These are phyloP conservation scores for Noctua fimbriata DNA, from an alignment of 2,888 invertebrate genomes.

Conservation along the genomic window DNA sequence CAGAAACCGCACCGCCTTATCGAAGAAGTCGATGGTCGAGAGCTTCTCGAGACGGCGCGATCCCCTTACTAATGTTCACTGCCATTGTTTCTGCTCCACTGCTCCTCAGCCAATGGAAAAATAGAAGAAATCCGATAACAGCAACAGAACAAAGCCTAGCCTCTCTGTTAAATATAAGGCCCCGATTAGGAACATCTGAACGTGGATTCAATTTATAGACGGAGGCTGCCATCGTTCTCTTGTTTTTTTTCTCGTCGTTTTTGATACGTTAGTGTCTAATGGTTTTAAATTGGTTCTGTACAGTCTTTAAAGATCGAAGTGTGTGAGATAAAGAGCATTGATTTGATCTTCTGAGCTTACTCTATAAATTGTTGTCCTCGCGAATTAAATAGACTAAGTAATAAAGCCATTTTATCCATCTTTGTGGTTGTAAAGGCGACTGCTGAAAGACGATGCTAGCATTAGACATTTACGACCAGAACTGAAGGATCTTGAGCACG, in stretches of 20 bases:
- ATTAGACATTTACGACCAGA: conserved; percentile 44
- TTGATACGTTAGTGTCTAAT: conserved; percentile 38
- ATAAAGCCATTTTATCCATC: neutral
- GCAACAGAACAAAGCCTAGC: conserved; percentile 61
- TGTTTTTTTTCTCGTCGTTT: conserved; percentile 31
- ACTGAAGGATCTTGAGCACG: conserved; percentile 28
- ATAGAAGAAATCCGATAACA: conserved; percentile 68
- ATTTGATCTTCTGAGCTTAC: neutral
- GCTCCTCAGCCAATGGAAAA: conserved; percentile 68
- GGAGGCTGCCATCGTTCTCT: conserved; percentile 24
- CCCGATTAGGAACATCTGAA: conserved; percentile 58
- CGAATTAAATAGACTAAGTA: neutral
- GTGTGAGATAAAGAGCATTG: conserved; percentile 6
- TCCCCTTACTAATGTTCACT: conserved; percentile 76
- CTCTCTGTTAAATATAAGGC: conserved; percentile 51
- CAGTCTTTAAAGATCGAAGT: conserved; percentile 9
- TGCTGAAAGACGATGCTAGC: conserved; percentile 19
- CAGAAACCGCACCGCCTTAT: conserved; percentile 62
- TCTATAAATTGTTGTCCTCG: neutral
- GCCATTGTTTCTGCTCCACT: conserved; percentile 76
- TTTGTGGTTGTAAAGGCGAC: conserved; percentile 7
- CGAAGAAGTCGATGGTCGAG: conserved; percentile 66
- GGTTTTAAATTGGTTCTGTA: conserved; percentile 31
- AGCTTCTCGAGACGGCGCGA: conserved; percentile 73
- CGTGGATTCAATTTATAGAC: conserved; percentile 53